Percentiles rank a stretch among this genome's conserved stretches.
phyloP scores from a whole-genome alignment of 2,113 vertebrate genomes.

The Rhinolophus sinicus region DNA sequence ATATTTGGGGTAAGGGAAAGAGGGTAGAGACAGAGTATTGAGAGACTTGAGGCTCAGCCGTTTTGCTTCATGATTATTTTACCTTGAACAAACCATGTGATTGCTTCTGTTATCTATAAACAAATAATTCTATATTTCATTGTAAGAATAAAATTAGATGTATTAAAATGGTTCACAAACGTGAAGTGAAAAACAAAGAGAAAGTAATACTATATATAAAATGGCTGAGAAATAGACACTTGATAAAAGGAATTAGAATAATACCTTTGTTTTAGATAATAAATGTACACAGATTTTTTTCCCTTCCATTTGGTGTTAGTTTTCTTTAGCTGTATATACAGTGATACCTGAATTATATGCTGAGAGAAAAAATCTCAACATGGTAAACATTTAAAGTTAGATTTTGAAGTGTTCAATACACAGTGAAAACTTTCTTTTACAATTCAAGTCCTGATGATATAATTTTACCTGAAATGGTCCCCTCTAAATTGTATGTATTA shows the following conservation, averaged over 20 bases:
- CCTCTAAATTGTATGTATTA: not conserved
- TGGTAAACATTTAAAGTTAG: constrained; percentile 11
- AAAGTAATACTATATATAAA: constrained; percentile 30
- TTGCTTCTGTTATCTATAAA: not conserved
- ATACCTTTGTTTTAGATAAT: constrained; percentile 8
- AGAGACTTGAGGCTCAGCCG: not conserved
- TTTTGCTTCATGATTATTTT: not conserved
- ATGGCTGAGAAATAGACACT: not conserved
- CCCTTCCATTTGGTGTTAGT: not conserved
- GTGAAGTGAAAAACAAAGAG: not conserved
- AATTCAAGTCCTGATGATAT: constrained; percentile 15
- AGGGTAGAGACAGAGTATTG: not conserved
- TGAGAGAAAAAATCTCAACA: constrained; percentile 18
- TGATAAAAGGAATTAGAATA: not conserved
- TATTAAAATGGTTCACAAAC: not conserved
- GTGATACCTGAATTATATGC: constrained; percentile 4
- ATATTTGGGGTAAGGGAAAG: not conserved
- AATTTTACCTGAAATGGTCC: not conserved
- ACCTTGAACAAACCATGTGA: not conserved
- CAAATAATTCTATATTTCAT: not conserved
- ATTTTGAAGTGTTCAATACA: constrained; percentile 37
- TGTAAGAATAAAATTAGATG: not conserved
- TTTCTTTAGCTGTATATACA: constrained; percentile 7
- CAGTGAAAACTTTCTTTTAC: constrained; percentile 18
- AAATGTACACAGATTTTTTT: not conserved